These are phyloP conservation scores for Drosophila asahinai DNA, from an alignment of 1,140 invertebrate species.

Conservation along the genomic window DNA sequence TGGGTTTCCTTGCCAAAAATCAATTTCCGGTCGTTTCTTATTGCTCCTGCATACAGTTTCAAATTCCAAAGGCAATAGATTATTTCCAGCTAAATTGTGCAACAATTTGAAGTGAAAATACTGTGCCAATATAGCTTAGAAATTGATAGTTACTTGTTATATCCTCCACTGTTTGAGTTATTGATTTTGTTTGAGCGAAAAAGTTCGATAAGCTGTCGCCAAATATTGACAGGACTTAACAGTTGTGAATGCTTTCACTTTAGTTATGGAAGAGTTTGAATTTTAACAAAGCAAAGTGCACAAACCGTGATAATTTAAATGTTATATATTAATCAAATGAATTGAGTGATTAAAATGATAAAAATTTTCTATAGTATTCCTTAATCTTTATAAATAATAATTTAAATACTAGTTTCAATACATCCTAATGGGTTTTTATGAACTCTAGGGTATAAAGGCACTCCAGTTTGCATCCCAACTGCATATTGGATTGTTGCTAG, in stretches of 20 bases:
- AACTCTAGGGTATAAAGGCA: background rate
- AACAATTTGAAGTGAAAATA: background rate
- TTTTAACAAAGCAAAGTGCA: background rate
- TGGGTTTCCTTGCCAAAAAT: background rate
- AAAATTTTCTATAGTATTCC: too few species aligned
- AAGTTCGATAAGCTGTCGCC: slow-evolving; percentile 3
- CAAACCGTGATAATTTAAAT: background rate
- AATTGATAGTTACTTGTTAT: slow-evolving; percentile 8
- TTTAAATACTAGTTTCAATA: background rate
- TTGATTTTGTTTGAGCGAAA: slow-evolving; percentile 10
- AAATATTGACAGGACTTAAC: slow-evolving; percentile 1
- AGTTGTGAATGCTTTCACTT: background rate
- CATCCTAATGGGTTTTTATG: background rate
- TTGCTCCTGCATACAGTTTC: background rate
- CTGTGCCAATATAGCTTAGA: slow-evolving; percentile 3
- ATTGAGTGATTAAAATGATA: too few species aligned
- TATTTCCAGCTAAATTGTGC: background rate
- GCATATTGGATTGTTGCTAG: background rate
- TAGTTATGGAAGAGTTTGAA: background rate
- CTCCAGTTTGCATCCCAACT: background rate
- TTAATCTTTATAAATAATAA: too few species aligned
- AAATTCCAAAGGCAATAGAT: background rate
- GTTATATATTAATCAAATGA: background rate
- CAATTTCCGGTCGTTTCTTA: slow-evolving; percentile 9
- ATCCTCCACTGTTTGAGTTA: slow-evolving; percentile 8